Evolutionary conservation across 2,888 invertebrate genomes (phyloP).

Genomic region (Rhingia rostrata): DNA sequence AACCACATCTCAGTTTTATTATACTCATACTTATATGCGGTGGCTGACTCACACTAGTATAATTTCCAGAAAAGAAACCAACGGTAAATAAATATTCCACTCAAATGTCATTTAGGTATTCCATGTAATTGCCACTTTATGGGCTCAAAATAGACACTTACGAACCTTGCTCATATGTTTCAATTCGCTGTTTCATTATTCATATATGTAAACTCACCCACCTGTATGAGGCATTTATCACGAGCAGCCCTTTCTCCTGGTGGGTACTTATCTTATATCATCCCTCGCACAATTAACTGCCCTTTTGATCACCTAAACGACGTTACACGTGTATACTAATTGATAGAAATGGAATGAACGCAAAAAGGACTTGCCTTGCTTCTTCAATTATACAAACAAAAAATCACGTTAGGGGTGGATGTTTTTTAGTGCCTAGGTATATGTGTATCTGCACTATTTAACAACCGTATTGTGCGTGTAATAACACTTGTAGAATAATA

Average conservation of each 20-base stretch:
- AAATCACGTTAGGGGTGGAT: neutral
- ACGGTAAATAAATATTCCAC: slow-evolving; percentile 37
- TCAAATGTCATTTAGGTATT: slow-evolving; percentile 29
- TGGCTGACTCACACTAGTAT: too few species aligned
- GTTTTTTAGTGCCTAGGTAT: neutral
- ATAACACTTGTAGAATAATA: slow-evolving; percentile 45
- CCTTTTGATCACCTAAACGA: slow-evolving; percentile 70
- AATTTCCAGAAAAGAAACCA: too few species aligned
- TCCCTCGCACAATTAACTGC: slow-evolving; percentile 52
- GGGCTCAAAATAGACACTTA: slow-evolving; percentile 22
- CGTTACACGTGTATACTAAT: slow-evolving; percentile 65
- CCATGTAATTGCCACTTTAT: slow-evolving; percentile 39
- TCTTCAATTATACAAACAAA: slow-evolving; percentile 3
- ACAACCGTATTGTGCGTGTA: slow-evolving; percentile 43
- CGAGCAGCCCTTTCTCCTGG: neutral
- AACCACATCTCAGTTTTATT: too few species aligned
- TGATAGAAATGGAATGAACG: slow-evolving; percentile 50
- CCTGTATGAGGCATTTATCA: slow-evolving; percentile 48
- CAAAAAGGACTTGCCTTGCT: slow-evolving; percentile 6
- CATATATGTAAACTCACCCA: slow-evolving; percentile 37
- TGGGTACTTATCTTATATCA: neutral
- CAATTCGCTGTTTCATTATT: slow-evolving; percentile 46
- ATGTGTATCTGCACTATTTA: neutral
- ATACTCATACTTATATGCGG: too few species aligned
- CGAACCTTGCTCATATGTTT: slow-evolving; percentile 1